Evolutionary conservation across 2,113 vertebrate species (phyloP).

Genomic region (Pterophyllum scalare): DNA sequence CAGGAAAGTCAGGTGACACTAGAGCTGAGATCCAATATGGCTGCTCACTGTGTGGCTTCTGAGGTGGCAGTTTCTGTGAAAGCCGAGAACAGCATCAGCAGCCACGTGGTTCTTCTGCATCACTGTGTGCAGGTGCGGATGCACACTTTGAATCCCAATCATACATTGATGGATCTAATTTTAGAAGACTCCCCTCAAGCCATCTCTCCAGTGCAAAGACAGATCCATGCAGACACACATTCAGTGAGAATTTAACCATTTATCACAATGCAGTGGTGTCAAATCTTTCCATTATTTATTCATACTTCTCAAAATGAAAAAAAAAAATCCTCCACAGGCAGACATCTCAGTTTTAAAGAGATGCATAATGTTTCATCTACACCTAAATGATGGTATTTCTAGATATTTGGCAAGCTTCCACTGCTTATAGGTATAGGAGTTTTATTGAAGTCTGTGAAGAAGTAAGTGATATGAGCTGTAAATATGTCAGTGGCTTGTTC

Average conservation of each 20-base stretch:
- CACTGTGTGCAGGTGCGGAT: conserved; percentile 66
- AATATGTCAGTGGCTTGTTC: conserved; percentile 27
- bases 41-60: conserved; percentile 67
- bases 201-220: not conserved
- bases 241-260: not conserved
- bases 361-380: not conserved
- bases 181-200: conserved; percentile 50
- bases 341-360: not conserved
- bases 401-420: not conserved
- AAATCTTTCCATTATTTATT: not conserved
- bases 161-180: conserved; percentile 53
- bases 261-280: not conserved
- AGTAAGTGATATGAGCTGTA: conserved; percentile 15
- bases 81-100: conserved; percentile 67
- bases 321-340: not conserved
- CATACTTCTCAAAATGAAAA: not conserved
- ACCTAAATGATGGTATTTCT: not conserved
- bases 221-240: not conserved
- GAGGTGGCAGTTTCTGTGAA: conserved; percentile 74
- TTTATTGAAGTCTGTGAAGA: not conserved
- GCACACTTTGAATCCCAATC: conserved; percentile 58
- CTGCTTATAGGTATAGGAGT: not conserved
- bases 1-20: conserved; percentile 73
- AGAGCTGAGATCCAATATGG: conserved; percentile 73
- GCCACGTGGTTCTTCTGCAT: conserved; percentile 72